Conservation (phyloP, 2,113 vertebrate genomes). For the Pseudorhombus dupliciocellatus region DNA sequence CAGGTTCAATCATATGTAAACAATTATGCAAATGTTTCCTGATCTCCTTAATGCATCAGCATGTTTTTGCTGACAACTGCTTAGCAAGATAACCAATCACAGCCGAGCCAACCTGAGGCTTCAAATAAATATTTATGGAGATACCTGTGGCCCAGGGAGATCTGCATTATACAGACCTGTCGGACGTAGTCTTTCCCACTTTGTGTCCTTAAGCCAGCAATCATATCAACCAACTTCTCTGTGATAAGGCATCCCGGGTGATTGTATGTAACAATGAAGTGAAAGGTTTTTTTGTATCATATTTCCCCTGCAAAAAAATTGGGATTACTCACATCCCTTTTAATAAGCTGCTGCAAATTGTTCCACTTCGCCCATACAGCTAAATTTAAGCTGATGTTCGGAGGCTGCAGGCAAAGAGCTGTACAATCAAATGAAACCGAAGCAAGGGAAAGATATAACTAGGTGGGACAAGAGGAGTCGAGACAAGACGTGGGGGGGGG, state of each 20-base stretch:
- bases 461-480: constrained; percentile 63
- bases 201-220: constrained; percentile 31
- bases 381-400: constrained; percentile 65
- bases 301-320: constrained; percentile 19
- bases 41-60: constrained; percentile 58
- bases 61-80: constrained; percentile 55
- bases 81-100: constrained; percentile 42
- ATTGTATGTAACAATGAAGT: constrained; percentile 11
- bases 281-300: constrained; percentile 22
- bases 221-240: constrained; percentile 27
- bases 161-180: constrained; percentile 29
- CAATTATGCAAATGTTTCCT: constrained; percentile 45
- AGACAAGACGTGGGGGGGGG: constrained; percentile 45
- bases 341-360: constrained; percentile 54
- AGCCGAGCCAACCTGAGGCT: constrained; percentile 42
- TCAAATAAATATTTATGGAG: constrained; percentile 60
- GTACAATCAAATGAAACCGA: constrained; percentile 66
- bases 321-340: constrained; percentile 20
- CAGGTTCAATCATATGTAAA: constrained; percentile 42
- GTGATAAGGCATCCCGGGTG: constrained; percentile 3
- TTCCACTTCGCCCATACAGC: constrained; percentile 50
- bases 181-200: constrained; percentile 13
- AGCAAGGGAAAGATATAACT: constrained; percentile 47
- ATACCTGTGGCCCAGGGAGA: constrained; percentile 54
- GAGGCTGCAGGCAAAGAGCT: constrained; percentile 61